phyloP scores from a whole-genome alignment of 2,888 invertebrate genomes.

The Steinernema hermaphroditum region DNA sequence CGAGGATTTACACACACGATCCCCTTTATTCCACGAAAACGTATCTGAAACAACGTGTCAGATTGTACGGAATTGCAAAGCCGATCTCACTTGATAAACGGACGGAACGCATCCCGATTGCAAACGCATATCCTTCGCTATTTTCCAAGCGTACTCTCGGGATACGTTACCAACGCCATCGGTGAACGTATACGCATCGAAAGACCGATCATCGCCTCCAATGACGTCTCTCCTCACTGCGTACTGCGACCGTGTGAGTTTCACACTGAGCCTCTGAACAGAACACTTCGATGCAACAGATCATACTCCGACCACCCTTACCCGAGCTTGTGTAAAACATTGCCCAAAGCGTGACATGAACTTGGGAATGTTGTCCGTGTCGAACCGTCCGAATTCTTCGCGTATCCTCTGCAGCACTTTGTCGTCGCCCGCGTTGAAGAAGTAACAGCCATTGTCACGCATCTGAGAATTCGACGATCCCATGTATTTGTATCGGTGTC shows the following conservation, averaged over 20 bases:
- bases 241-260: constrained; percentile 22
- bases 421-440: constrained; percentile 40
- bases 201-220: constrained; percentile 42
- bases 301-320: constrained; percentile 32
- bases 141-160: constrained; percentile 44
- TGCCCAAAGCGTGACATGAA: constrained; percentile 67
- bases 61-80: neutral
- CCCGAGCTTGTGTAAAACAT: constrained; percentile 64
- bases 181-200: constrained; percentile 45
- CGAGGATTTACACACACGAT: constrained; percentile 58
- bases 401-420: constrained; percentile 43
- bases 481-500: constrained; percentile 54
- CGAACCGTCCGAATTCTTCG: constrained; percentile 49
- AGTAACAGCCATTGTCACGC: constrained; percentile 64
- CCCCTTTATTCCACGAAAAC: constrained; percentile 65
- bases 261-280: constrained; percentile 41
- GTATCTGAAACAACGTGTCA: constrained; percentile 48
- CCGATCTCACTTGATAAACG: constrained; percentile 42
- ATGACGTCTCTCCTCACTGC: constrained; percentile 33
- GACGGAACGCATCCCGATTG: constrained; percentile 51
- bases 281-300: neutral
- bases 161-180: neutral
- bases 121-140: constrained; percentile 45
- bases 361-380: constrained; percentile 64
- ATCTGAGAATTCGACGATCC: constrained; percentile 66